Evolutionary conservation across 2,113 vertebrate genomes (phyloP).

Genomic region (Ariopsis seemanni): DNA sequence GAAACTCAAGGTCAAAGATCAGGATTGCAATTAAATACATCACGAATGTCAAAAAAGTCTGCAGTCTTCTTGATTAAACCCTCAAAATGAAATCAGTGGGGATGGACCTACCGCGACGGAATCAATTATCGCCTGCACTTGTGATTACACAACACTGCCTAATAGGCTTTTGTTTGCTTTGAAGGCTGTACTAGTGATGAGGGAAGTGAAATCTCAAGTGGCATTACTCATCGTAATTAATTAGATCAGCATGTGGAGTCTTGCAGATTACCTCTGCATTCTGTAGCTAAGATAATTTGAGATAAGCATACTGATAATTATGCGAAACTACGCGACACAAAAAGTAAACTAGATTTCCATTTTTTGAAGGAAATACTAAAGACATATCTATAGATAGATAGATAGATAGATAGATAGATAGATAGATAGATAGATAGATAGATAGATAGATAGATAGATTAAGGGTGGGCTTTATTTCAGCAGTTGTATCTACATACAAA

Average conservation of each 20-base stretch:
- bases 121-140: slow-evolving; percentile 34
- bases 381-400: too few relatives aligned
- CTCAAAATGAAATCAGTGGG: not conserved
- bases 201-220: slow-evolving; percentile 4
- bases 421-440: too few relatives aligned
- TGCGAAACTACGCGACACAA: not conserved
- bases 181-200: slow-evolving; percentile 24
- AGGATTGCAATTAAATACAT: slow-evolving; percentile 47
- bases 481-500: too few relatives aligned
- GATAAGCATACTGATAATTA: not conserved
- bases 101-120: slow-evolving; percentile 26
- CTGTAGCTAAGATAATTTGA: not conserved
- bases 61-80: slow-evolving; percentile 30
- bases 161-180: slow-evolving; percentile 4
- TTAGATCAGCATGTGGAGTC: slow-evolving; percentile 1
- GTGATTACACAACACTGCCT: slow-evolving; percentile 18
- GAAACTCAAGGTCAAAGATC: slow-evolving; percentile 54
- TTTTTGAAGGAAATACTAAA: too few relatives aligned
- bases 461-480: too few relatives aligned
- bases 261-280: not conserved
- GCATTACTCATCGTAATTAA: slow-evolving; percentile 15
- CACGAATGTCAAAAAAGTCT: slow-evolving; percentile 48
- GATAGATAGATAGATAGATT: too few relatives aligned
- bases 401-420: too few relatives aligned
- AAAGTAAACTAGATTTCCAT: not conserved